A percentile compares a stretch with the other conserved stretches of the same genome.
These are phyloP conservation scores for Perca flavescens DNA, from an alignment of 2,113 vertebrate species.

Conservation along the genomic window DNA sequence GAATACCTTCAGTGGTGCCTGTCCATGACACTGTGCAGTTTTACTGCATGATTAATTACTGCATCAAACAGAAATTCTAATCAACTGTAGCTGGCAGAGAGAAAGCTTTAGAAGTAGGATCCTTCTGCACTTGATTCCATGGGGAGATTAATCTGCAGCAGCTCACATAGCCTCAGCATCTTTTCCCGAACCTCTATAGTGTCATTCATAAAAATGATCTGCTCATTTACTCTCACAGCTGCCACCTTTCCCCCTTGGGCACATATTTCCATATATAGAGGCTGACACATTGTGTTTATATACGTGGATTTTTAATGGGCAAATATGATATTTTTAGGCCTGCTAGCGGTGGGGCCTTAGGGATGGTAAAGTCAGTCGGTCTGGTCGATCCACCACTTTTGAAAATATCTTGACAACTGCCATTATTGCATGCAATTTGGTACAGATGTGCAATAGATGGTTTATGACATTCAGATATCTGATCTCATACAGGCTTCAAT, in stretches of 20 bases:
- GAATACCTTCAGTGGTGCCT: neutral
- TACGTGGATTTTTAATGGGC: neutral
- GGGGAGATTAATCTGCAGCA: conserved; percentile 41
- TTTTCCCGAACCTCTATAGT: conserved; percentile 11
- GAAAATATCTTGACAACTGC: neutral
- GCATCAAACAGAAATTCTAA: conserved; percentile 40
- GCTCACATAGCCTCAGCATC: conserved; percentile 41
- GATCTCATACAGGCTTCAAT: neutral
- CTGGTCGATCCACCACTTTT: neutral
- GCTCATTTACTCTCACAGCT: conserved; percentile 45
- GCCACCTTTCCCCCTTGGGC: conserved; percentile 2
- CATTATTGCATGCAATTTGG: neutral
- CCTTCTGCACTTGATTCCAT: conserved; percentile 18
- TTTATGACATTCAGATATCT: neutral
- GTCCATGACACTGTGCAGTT: conserved; percentile 14
- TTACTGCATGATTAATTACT: conserved; percentile 47
- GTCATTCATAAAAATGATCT: conserved; percentile 51
- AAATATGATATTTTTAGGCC: neutral
- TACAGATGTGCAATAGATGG: too few species aligned
- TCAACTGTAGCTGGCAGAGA: conserved; percentile 36
- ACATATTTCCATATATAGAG: neutral
- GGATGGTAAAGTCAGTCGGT: neutral
- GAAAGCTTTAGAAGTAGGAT: conserved; percentile 10
- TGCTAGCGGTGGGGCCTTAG: neutral
- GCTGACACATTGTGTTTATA: neutral